Evolutionary conservation across 2,888 invertebrate genomes (phyloP), one percentile per base, ranked within the genome.

Genomic region (Argyresthia goedartella): DNA sequence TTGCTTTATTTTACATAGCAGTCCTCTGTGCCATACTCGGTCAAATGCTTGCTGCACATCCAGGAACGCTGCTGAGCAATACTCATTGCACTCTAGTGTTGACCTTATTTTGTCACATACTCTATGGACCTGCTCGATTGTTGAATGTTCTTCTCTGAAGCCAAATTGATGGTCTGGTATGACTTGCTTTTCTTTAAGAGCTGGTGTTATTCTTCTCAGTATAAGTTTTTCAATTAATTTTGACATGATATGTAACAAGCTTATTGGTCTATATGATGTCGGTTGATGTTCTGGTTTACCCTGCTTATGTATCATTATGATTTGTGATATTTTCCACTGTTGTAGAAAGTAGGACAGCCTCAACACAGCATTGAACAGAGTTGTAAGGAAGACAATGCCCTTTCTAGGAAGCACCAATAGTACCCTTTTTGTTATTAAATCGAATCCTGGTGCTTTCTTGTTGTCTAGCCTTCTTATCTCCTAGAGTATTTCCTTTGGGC

Each of bases 371-470:
- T 49, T 49, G 14, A 49, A 39, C 1, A 49, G 11, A 8, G 11
- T 8, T n/a, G 49, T 39, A 2, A 49, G 39, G 39, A 39, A 49
- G 9, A 39, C 39, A 14, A 49, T 39, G 39, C 10, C 39, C 39
- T 39, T 39, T 39, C n/a, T n/a, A n/a, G n/a, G n/a, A n/a, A n/a
- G n/a, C 36, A 8, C 36, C 9, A 36, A 9, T 8, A 36, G 36
- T 7, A 36, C 36, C n/a, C n/a, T n/a, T n/a, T n/a, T n/a, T 36
- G 7, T 36, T 8, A 36, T 36, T 7, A 36, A 9, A 9, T 36
- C 36, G 36, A 8, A 36, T 8, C 36, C 36, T 36, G 36, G 36
- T 1, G 58, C 55, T 54, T 67, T 67, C 80, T 79, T 80, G 9
- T 60, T 60, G 0, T 67, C 60, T 2, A 78, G 60, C 36, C n/a